A percentile compares a stretch with the other conserved stretches of the same genome.
phyloP scores from a whole-genome alignment of 2,797 vertebrate genomes.

The Sebastes paucispinis region DNA sequence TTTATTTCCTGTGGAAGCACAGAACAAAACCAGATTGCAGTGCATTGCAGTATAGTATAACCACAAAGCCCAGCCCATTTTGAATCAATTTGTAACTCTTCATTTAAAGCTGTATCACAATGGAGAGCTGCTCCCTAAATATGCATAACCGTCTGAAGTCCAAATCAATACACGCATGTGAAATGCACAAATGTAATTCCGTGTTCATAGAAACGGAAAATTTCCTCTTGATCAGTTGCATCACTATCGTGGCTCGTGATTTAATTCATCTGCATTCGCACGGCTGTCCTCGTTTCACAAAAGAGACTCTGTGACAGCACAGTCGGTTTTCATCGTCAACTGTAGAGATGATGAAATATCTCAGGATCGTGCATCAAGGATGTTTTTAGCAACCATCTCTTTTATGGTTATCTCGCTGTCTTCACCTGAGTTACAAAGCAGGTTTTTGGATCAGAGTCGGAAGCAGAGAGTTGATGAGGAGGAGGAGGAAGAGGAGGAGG shows the following conservation, averaged over 20 bases:
- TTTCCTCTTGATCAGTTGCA: conserved; percentile 9
- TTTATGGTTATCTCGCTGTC: conserved; percentile 28
- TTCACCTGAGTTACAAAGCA: conserved; percentile 43
- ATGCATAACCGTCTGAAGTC: neutral
- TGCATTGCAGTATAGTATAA: conserved; percentile 8
- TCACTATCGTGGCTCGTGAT: neutral
- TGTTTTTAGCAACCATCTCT: conserved; percentile 26
- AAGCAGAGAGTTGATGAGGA: neutral
- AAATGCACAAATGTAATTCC: conserved; percentile 11
- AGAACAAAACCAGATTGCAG: conserved; percentile 1
- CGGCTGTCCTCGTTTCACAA: neutral
- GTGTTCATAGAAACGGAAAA: neutral
- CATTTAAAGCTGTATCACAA: neutral
- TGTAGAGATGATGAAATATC: conserved; percentile 19
- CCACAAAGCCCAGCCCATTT: neutral
- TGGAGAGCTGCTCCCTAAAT: neutral
- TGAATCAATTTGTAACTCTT: neutral
- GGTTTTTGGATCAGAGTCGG: neutral
- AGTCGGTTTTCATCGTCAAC: neutral
- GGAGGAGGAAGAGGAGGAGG: neutral
- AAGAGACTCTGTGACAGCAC: neutral
- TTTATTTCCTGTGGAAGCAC: conserved; percentile 23
- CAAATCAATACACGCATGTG: neutral
- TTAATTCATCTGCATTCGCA: conserved; percentile 6
- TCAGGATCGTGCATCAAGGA: neutral